Evolutionary conservation across 1,140 invertebrate genomes (phyloP).

Genomic region (Hycleus cichorii): DNA sequence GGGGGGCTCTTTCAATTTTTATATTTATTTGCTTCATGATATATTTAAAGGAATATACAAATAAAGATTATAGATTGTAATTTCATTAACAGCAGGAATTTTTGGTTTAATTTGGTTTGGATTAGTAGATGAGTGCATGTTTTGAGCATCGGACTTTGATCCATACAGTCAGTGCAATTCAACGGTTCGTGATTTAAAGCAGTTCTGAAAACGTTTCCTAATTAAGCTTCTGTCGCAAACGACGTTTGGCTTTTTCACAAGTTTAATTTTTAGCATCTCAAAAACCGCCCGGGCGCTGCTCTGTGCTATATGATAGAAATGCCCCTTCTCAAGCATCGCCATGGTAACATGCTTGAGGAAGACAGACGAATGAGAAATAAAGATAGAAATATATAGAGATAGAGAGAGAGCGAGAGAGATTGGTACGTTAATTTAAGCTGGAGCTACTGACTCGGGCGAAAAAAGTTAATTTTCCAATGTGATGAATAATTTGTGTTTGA

Average conservation of each 20-base stretch:
- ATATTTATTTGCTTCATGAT: background rate
- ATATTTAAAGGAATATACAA: too few species aligned
- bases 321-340: slow-evolving; percentile 22
- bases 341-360: slow-evolving; percentile 17
- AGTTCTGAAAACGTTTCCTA: slow-evolving; percentile 42
- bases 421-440: slow-evolving; percentile 23
- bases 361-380: too few species aligned
- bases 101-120: background rate
- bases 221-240: slow-evolving; percentile 44
- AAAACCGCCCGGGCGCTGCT: slow-evolving; percentile 25
- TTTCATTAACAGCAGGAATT: too few species aligned
- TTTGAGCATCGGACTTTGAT: slow-evolving; percentile 8
- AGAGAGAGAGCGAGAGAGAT: background rate
- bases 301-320: slow-evolving; percentile 13
- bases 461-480: slow-evolving; percentile 35
- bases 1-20: slow-evolving; percentile 30
- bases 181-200: slow-evolving; percentile 37
- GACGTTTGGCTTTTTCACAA: slow-evolving; percentile 39
- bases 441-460: slow-evolving; percentile 18
- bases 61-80: too few species aligned
- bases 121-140: background rate
- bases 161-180: slow-evolving; percentile 28
- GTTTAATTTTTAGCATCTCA: slow-evolving; percentile 39
- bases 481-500: slow-evolving; percentile 33
- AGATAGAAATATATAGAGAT: too few species aligned